phyloP scores from a whole-genome alignment of 2,797 vertebrate genomes.

The Trichosurus vulpecula region DNA sequence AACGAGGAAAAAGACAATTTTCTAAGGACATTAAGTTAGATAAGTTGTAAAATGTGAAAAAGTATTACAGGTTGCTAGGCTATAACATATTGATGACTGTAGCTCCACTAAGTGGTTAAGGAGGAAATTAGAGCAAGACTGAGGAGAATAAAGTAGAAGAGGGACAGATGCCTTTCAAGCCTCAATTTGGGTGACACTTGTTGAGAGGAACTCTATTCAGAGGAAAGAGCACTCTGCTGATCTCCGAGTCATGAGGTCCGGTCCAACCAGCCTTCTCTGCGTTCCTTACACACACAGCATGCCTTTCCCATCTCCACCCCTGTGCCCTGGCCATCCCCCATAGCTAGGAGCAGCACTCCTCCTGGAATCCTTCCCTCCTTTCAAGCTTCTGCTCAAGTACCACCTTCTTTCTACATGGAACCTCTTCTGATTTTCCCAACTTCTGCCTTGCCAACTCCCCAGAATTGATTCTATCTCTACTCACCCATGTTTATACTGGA shows the following conservation, averaged over 20 bases:
- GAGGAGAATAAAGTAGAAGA: conserved; percentile 6
- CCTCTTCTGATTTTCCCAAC: background rate
- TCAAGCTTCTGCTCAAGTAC: background rate
- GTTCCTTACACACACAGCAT: too few relatives aligned
- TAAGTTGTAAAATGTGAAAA: conserved; percentile 38
- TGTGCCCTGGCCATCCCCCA: too few relatives aligned
- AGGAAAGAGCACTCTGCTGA: conserved; percentile 1
- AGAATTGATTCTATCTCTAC: background rate
- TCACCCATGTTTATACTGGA: background rate
- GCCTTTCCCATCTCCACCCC: too few relatives aligned
- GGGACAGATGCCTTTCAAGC: conserved; percentile 36
- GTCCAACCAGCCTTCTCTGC: too few relatives aligned
- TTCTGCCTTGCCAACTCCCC: background rate
- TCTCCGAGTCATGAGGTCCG: background rate
- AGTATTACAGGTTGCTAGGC: background rate
- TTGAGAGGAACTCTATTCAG: conserved; percentile 35
- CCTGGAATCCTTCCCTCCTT: background rate
- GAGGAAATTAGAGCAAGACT: conserved; percentile 23
- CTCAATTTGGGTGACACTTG: conserved; percentile 21
- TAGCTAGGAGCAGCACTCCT: background rate
- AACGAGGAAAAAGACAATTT: background rate
- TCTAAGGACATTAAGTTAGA: conserved; percentile 37
- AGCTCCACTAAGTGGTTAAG: background rate
- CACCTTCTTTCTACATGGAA: background rate
- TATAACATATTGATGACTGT: conserved; percentile 11